phyloP scores from a whole-genome alignment of 2,888 invertebrate species.

The Lasiommata megera region DNA sequence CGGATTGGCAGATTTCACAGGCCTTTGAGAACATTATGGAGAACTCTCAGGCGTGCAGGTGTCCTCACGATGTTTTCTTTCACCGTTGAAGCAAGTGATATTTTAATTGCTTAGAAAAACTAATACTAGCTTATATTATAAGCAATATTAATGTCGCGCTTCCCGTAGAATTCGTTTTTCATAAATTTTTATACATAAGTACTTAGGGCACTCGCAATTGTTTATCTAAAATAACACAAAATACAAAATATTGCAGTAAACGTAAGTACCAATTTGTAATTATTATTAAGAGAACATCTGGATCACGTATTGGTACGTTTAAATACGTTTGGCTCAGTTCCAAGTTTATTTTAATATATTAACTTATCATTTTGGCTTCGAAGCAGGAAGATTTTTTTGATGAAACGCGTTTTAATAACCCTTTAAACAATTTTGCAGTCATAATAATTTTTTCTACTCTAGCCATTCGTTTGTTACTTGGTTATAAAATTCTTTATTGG shows the following conservation, averaged over 20 bases:
- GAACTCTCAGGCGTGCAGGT: too few species aligned
- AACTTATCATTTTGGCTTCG: slow-evolving; percentile 66
- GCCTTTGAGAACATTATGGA: too few species aligned
- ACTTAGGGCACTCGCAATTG: too few species aligned
- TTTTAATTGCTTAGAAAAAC: too few species aligned
- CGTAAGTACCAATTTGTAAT: slow-evolving; percentile 49
- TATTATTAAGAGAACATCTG: slow-evolving; percentile 68
- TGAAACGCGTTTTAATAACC: slow-evolving; percentile 33
- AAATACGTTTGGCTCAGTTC: slow-evolving; percentile 58
- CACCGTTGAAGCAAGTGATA: too few species aligned
- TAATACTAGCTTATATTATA: too few species aligned
- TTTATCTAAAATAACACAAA: background rate
- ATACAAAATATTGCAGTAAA: slow-evolving; percentile 30
- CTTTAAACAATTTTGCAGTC: slow-evolving; percentile 27
- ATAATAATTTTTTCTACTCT: slow-evolving; percentile 9
- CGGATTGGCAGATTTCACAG: too few species aligned
- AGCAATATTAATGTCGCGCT: too few species aligned
- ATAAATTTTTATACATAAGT: too few species aligned
- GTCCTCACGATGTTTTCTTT: too few species aligned
- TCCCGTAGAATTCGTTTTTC: too few species aligned
- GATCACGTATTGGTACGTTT: slow-evolving; percentile 56
- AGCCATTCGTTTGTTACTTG: background rate
- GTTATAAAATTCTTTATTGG: background rate
- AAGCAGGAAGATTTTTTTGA: slow-evolving; percentile 53
- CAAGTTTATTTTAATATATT: slow-evolving; percentile 73